Base-by-base conservation (phyloP, 2,888 invertebrate genomes). In the Spodoptera exigua region DNA sequence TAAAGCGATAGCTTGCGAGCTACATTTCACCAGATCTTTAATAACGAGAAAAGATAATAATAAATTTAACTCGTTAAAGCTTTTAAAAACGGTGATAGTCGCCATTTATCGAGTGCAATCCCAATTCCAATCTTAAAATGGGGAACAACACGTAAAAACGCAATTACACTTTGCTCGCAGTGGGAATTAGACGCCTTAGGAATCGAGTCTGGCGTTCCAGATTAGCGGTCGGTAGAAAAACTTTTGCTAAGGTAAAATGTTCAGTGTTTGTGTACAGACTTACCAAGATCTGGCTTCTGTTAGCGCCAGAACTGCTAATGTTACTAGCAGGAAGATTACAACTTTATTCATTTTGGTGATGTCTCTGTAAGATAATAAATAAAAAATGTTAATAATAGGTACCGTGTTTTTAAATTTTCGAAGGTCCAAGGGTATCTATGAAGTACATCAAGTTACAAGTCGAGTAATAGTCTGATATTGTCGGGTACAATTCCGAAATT, bases 291-390 rank as follows among this genome's bases (percentile, higher is more conserved):
- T 85, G 1, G 79, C 81, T 57, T 86, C 86, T 3, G 70, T 58
- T 21, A 83, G 54, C 2, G 80, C 81, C 13, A 82, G 5, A 4
- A 83, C 44, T 9, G 81, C 74, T 9, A 82, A 27, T 3, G 79
- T 44, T 2, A 72, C 70, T 35, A 88, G 48, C 2, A 81, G 62
- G 18, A 84, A 10, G 9, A 89, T 41, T 9, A 87, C 34, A 13
- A 61, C 56, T 51, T 85, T 86, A 61, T 86, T 86, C 85, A 89
- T 85, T 51, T 44, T 67, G 44, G n/a, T 13, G 43, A 4, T 56
- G 0, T 43, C 12, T 35, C 66, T 74, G 54, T 36, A 69, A 62
- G 4, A 27, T 27, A 7, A 27, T 27, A 41, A 32, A 43, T 10
- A 13, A 56, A 7, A 36, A n/a, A n/a, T n/a, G n/a, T n/a, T n/a